Evolutionary conservation across 2,888 invertebrate genomes (phyloP), one percentile per base, ranked within the genome.

Genomic region (Thera britannica): DNA sequence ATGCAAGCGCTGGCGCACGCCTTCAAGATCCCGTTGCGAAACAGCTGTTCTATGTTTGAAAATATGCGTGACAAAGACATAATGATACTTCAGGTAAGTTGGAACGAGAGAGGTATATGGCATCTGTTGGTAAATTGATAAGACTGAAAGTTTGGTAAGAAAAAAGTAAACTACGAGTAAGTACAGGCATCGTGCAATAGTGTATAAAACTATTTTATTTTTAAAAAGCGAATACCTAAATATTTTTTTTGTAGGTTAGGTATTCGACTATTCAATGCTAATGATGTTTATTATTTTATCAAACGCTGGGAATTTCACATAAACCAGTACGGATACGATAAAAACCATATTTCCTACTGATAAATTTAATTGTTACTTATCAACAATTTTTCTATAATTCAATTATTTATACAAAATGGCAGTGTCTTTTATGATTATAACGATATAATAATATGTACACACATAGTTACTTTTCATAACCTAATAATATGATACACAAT

Each of bases 41-140:
- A 90, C 90, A 90, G 90, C 90, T 90, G 90, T 84, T 74, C 67
- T 59, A 23, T 82, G 83, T 83, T 82, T 79, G 78, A 84, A 80
- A 79, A 84, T 79, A 79, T 67, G 83, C 65, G 67, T 12, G 79
- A 86, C 65, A 58, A 80, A 78, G 82, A 86, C 11, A 71, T 71
- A 58, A 58, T 36, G 11, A 8, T 54, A 48, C 60, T 51, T 54
- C 67, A 60, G 57, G 46, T 9, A 3, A 11, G 78, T 55, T 9
- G 69, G 75, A 81, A 44, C 8, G 76, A 75, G 75, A 75, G 12
- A 57, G 71, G n/a, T n/a, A 74, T 51, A 75, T 41, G 67, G 66
- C 77, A 79, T 77, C 67, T 78, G 75, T 72, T 70, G 68, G 65
- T 69, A 68, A 68, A 68, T 52, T 75, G 75, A 78, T 77, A 74